Evolutionary conservation across 2,888 invertebrate species (phyloP).

Genomic region (Podotricha telesiphe): DNA sequence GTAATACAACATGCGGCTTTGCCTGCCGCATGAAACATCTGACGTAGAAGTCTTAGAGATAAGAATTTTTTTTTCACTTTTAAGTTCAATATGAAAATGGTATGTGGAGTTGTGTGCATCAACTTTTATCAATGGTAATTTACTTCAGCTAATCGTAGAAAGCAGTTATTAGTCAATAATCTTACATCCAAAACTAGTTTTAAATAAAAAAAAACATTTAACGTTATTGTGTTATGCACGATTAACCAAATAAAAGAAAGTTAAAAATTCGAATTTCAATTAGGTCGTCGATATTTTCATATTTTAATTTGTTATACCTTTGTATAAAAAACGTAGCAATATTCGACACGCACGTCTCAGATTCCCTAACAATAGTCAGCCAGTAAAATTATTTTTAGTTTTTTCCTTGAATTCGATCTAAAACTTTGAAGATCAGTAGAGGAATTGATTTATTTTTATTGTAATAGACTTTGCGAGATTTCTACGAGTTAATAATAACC

Average conservation of each 20-base stretch:
- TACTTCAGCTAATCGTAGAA: too few relatives aligned
- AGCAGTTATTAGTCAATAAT: background rate
- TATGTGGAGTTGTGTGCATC: too few relatives aligned
- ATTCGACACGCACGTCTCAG: slow-evolving; percentile 31
- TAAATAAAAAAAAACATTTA: background rate
- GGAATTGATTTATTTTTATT: slow-evolving; percentile 14
- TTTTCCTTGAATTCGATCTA: slow-evolving; percentile 15
- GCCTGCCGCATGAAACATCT: too few relatives aligned
- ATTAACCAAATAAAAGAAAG: slow-evolving; percentile 12
- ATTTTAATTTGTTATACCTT: slow-evolving; percentile 21
- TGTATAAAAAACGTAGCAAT: slow-evolving; percentile 26
- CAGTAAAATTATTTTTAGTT: slow-evolving; percentile 25
- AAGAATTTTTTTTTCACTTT: too few relatives aligned
- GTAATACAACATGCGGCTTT: too few relatives aligned
- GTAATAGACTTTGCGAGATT: background rate
- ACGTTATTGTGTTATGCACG: background rate
- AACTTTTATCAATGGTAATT: too few relatives aligned
- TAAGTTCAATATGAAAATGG: too few relatives aligned
- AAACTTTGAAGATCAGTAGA: background rate
- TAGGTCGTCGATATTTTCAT: slow-evolving; percentile 4
- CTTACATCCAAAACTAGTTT: background rate
- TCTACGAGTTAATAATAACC: too few relatives aligned
- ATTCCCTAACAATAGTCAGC: slow-evolving; percentile 2
- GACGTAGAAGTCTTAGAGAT: too few relatives aligned
- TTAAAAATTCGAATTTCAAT: slow-evolving; percentile 13